A percentile compares a stretch with the other conserved stretches of the same genome.
phyloP scores from a whole-genome alignment of 2,113 vertebrate genomes.

The Monarcha castaneiventris region DNA sequence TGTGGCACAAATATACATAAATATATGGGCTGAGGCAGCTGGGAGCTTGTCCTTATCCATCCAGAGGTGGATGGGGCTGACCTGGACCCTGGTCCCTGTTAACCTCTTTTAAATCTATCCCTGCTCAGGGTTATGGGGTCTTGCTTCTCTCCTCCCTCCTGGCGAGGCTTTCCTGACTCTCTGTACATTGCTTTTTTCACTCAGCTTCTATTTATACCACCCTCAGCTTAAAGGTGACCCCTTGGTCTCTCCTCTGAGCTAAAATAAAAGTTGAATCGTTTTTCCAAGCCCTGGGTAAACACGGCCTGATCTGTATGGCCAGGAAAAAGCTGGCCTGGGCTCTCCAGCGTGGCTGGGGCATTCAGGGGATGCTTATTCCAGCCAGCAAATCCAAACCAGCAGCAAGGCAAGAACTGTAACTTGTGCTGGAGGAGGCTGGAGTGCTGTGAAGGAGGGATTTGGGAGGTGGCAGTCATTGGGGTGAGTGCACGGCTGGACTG shows the following conservation, averaged over 20 bases:
- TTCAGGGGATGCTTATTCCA: neutral
- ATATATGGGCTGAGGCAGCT: neutral
- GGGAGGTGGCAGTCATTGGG: rapidly evolving
- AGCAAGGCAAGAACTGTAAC: neutral
- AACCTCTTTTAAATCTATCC: neutral
- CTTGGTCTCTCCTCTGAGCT: neutral
- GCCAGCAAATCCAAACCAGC: neutral
- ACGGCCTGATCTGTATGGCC: neutral
- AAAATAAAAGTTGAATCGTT: neutral
- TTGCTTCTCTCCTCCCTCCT: neutral
- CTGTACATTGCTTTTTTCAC: neutral
- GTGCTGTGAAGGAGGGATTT: neutral
- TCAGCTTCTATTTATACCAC: conserved; percentile 9
- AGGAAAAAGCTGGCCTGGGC: neutral
- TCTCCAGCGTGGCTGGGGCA: neutral
- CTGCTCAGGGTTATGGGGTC: neutral
- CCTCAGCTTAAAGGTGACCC: conserved; percentile 34
- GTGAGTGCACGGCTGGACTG: neutral
- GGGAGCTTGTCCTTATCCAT: neutral
- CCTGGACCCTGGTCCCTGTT: neutral
- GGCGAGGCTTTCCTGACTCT: neutral
- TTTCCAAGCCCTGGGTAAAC: conserved; percentile 19
- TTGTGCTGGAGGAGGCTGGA: neutral
- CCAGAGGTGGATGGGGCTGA: neutral
- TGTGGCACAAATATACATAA: rapidly evolving